Conservation (phyloP, 2,888 invertebrate genomes). For the Hydroisotoma schaefferi region DNA sequence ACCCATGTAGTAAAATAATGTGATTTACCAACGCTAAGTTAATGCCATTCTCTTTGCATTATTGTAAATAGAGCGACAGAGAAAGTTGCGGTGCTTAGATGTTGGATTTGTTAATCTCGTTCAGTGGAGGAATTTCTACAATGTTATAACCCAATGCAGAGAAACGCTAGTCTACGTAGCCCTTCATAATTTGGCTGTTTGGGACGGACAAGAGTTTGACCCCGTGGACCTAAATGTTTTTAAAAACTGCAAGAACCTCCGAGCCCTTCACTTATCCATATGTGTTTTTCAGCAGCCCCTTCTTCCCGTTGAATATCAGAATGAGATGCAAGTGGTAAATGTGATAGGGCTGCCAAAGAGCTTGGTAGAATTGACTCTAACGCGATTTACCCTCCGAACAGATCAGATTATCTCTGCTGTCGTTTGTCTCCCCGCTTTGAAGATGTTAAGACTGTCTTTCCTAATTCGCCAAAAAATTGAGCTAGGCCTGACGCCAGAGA, state of each 20-base stretch:
- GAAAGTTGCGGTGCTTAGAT: conserved; percentile 7
- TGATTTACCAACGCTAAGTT: too few relatives aligned
- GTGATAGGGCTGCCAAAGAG: conserved; percentile 9
- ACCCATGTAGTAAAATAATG: too few relatives aligned
- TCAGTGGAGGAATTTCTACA: conserved; percentile 6
- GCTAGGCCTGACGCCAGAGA: conserved; percentile 10
- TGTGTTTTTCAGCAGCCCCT: conserved; percentile 13
- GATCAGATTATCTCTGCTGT: conserved; percentile 10
- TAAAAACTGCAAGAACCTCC: conserved; percentile 4
- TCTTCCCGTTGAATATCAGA: not conserved
- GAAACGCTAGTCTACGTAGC: conserved; percentile 8
- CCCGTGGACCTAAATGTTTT: conserved; percentile 15
- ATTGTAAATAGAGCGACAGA: too few relatives aligned
- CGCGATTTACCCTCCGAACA: conserved; percentile 12
- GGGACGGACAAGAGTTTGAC: not conserved
- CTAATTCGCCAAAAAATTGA: conserved; percentile 2
- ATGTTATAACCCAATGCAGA: not conserved
- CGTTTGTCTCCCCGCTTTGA: conserved; percentile 2
- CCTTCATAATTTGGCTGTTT: conserved; percentile 17
- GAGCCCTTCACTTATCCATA: conserved; percentile 15
- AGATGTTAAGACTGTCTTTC: conserved; percentile 12
- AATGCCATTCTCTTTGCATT: too few relatives aligned
- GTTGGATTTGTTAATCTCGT: conserved; percentile 13
- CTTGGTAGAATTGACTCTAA: conserved; percentile 9
- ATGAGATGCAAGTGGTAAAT: not conserved